A percentile compares a stretch with the other conserved stretches of the same genome.
Evolutionary conservation across 1,140 invertebrate species (phyloP).

Genomic region (Asobara japonica): DNA sequence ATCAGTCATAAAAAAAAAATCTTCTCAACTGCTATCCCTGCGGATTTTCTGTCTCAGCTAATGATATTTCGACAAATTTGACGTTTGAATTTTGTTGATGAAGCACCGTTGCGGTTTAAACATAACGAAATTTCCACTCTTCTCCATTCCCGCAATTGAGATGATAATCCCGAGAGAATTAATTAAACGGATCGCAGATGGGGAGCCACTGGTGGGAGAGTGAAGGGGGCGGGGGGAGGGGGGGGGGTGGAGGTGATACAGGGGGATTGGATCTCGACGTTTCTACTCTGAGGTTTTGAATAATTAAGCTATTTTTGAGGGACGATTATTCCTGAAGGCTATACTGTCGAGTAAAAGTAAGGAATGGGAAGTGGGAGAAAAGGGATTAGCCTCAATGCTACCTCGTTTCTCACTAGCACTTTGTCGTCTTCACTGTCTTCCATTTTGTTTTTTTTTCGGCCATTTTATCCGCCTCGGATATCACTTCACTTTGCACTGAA

Average conservation of each 20-base stretch:
- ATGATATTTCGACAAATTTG: background rate
- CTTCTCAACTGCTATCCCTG: too few relatives aligned
- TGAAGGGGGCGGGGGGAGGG: background rate
- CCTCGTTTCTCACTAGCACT: background rate
- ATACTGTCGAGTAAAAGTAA: background rate
- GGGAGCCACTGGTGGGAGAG: background rate
- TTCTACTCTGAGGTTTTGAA: slow-evolving; percentile 24
- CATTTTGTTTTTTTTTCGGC: slow-evolving; percentile 25
- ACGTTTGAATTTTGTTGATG: background rate
- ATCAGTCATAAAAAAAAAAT: too few relatives aligned
- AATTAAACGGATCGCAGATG: slow-evolving; percentile 2
- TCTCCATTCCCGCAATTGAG: slow-evolving; percentile 1
- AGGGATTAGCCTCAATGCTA: slow-evolving; percentile 24
- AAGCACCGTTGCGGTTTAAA: background rate
- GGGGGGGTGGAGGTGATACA: too few relatives aligned
- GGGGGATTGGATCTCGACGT: background rate
- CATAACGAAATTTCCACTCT: slow-evolving; percentile 4
- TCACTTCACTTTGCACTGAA: too few relatives aligned
- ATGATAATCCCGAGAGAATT: background rate
- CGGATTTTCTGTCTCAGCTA: too few relatives aligned
- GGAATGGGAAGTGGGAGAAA: background rate
- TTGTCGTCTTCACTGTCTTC: slow-evolving; percentile 4
- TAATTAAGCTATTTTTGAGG: slow-evolving; percentile 25
- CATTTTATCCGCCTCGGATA: background rate
- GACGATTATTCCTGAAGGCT: slow-evolving; percentile 17